Percentiles rank a stretch among this genome's conserved stretches.
Evolutionary conservation across 2,888 invertebrate genomes (phyloP).

Genomic region (Drosophila cognata): DNA sequence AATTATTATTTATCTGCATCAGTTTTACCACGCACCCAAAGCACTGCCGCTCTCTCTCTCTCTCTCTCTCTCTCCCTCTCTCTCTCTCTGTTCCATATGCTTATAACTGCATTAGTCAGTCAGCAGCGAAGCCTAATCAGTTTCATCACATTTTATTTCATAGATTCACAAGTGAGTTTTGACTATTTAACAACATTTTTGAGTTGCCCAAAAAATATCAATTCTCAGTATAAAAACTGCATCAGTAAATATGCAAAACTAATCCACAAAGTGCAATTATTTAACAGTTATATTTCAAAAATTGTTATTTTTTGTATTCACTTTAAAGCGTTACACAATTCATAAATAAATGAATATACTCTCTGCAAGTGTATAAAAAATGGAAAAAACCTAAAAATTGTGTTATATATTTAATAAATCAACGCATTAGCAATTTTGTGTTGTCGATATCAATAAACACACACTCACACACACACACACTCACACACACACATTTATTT

Average conservation of each 20-base stretch:
- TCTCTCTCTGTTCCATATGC: constrained; percentile 25
- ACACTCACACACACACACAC: constrained; percentile 18
- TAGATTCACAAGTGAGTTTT: constrained; percentile 54
- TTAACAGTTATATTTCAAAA: not conserved
- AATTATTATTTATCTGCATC: constrained; percentile 80
- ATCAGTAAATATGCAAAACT: not conserved
- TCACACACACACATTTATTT: not conserved
- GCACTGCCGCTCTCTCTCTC: not conserved
- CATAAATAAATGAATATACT: constrained; percentile 1
- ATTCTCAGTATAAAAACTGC: not conserved
- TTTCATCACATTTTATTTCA: constrained; percentile 14
- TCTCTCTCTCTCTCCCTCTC: not conserved
- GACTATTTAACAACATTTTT: constrained; percentile 12
- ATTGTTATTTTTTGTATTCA: not conserved
- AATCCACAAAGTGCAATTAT: not conserved
- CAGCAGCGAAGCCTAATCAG: constrained; percentile 23
- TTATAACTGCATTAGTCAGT: constrained; percentile 30
- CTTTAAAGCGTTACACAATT: not conserved
- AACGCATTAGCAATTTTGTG: constrained; percentile 56
- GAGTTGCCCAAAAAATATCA: not conserved
- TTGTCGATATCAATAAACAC: constrained; percentile 53
- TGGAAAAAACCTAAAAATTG: constrained; percentile 35
- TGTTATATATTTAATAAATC: constrained; percentile 77
- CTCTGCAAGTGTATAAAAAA: constrained; percentile 11
- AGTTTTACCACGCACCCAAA: constrained; percentile 2